These are phyloP conservation scores for Tetrax tetrax DNA, from an alignment of 2,113 vertebrate species.

Conservation along the genomic window DNA sequence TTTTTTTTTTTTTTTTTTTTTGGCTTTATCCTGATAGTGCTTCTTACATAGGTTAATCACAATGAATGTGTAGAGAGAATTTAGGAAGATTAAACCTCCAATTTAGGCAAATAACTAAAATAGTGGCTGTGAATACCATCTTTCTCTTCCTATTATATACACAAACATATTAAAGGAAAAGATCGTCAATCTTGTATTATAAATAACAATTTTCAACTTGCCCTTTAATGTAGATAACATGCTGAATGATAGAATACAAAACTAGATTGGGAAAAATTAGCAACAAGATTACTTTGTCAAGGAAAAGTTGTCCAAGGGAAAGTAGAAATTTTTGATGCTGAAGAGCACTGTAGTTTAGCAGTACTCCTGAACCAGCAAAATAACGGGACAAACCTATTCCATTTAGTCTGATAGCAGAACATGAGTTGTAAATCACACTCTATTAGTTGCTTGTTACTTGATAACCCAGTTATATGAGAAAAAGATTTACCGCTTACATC, in stretches of 20 bases:
- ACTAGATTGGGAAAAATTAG: neutral
- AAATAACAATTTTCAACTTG: neutral
- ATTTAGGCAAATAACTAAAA: neutral
- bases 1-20: neutral
- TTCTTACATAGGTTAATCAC: neutral
- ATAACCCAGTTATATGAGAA: neutral
- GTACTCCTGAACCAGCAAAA: neutral
- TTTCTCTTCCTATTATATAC: neutral
- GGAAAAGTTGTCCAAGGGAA: neutral
- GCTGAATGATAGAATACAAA: neutral
- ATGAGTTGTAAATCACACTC: neutral
- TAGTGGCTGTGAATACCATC: neutral
- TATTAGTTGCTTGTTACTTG: neutral
- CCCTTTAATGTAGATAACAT: neutral
- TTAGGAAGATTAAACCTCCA: neutral
- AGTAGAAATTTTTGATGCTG: neutral
- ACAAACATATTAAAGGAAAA: neutral
- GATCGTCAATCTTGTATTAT: too few relatives aligned
- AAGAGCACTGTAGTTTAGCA: neutral
- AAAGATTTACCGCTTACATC: neutral
- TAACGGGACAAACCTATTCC: neutral
- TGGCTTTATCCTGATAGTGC: neutral
- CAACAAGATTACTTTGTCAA: neutral
- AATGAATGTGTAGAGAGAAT: neutral
- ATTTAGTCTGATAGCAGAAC: neutral